Conservation (phyloP, 2,888 invertebrate genomes). For the Auanema sp. region DNA sequence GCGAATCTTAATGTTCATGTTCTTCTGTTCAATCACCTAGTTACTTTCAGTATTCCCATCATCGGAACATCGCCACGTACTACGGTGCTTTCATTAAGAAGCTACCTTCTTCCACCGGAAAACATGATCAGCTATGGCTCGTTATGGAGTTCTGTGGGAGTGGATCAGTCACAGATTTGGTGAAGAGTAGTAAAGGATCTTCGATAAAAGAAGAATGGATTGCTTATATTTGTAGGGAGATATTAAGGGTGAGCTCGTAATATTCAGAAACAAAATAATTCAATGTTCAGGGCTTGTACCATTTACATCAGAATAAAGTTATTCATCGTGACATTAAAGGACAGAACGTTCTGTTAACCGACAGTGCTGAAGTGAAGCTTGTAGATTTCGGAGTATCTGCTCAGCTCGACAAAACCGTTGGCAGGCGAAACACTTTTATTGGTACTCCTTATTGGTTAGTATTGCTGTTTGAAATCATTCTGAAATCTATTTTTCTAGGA, state of each 20-base stretch:
- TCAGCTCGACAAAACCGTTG: slow-evolving; percentile 97
- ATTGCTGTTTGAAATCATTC: neutral
- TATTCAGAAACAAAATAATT: neutral
- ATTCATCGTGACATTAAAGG: slow-evolving; percentile 95
- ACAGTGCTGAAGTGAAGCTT: slow-evolving; percentile 97
- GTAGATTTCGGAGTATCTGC: slow-evolving; percentile 99
- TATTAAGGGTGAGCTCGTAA: slow-evolving; percentile 66
- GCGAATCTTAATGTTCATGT: too few relatives aligned
- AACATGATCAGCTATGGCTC: slow-evolving; percentile 97
- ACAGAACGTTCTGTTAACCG: slow-evolving; percentile 97
- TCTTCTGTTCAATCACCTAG: too few relatives aligned
- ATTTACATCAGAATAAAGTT: slow-evolving; percentile 96
- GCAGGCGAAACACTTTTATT: slow-evolving; percentile 96
- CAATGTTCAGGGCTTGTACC: slow-evolving; percentile 82
- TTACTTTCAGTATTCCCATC: slow-evolving; percentile 85
- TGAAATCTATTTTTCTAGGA: slow-evolving; percentile 66
- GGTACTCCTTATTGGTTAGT: slow-evolving; percentile 73
- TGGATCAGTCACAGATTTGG: slow-evolving; percentile 96
- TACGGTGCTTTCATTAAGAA: slow-evolving; percentile 99
- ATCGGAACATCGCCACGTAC: slow-evolving; percentile 99
- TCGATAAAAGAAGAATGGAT: slow-evolving; percentile 99
- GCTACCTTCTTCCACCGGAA: slow-evolving; percentile 76
- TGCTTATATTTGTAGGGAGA: slow-evolving; percentile 93
- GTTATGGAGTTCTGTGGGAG: slow-evolving; percentile 99
- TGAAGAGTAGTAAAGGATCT: slow-evolving; percentile 97